Percentiles rank a stretch among this genome's conserved stretches.
Conservation (phyloP, 2,797 vertebrate species). For the Taenioides sp. region DNA sequence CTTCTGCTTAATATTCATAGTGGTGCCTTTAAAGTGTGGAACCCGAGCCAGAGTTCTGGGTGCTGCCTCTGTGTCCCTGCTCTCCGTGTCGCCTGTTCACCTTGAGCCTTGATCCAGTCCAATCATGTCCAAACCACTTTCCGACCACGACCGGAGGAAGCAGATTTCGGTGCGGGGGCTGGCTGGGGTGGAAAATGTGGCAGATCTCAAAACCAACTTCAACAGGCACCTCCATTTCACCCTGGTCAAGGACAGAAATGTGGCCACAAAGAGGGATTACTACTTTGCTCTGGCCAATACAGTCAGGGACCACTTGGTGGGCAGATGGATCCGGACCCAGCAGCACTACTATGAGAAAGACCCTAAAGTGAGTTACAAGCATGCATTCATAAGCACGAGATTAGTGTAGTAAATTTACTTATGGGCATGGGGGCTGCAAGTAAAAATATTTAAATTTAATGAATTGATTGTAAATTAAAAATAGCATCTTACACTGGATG, state of each 20-base stretch:
- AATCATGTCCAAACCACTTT: slow-evolving; percentile 88
- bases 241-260: slow-evolving; percentile 93
- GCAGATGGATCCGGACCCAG: slow-evolving; percentile 93
- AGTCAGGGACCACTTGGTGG: slow-evolving; percentile 90
- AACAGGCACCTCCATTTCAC: slow-evolving; percentile 96
- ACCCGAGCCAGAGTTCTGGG: slow-evolving; percentile 20
- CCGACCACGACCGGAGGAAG: slow-evolving; percentile 86
- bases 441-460: neutral
- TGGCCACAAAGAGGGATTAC: slow-evolving; percentile 88
- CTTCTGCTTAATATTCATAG: slow-evolving; percentile 70
- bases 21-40: slow-evolving; percentile 57
- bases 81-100: slow-evolving; percentile 47
- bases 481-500: neutral
- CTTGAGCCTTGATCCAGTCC: slow-evolving; percentile 43
- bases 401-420: neutral
- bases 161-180: slow-evolving; percentile 93
- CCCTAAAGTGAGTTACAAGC: slow-evolving; percentile 84
- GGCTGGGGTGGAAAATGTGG: slow-evolving; percentile 88
- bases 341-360: slow-evolving; percentile 95
- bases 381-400: neutral
- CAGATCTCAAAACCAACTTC: slow-evolving; percentile 88
- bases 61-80: slow-evolving; percentile 42
- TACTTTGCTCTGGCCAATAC: slow-evolving; percentile 92
- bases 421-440: neutral
- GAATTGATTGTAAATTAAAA: neutral